Conservation (phyloP, 2,797 vertebrate species). For the Falco berigora region DNA sequence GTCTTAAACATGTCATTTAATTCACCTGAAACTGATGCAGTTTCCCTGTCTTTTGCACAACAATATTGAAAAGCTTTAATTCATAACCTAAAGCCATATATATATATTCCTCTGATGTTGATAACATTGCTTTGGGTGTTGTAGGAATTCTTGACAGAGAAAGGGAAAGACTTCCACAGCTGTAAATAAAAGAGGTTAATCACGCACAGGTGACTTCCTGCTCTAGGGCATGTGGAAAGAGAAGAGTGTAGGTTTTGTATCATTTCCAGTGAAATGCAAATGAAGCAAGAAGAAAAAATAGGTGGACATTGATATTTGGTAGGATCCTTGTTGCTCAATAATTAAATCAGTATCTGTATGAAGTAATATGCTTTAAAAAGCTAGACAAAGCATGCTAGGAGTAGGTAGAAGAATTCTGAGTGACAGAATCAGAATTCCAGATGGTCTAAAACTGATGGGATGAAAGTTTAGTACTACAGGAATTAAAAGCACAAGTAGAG, state of each 20-base stretch:
- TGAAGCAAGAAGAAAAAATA: background rate
- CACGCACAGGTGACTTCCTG: background rate
- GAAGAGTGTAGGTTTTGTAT: background rate
- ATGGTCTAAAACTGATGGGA: background rate
- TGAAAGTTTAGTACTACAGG: background rate
- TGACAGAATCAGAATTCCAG: background rate
- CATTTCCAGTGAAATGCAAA: background rate
- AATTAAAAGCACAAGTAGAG: background rate
- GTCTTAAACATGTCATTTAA: background rate
- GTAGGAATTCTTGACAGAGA: background rate
- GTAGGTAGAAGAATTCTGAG: background rate
- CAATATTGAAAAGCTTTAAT: background rate
- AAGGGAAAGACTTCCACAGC: background rate
- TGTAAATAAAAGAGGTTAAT: background rate
- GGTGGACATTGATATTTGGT: background rate
- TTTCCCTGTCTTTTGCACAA: background rate
- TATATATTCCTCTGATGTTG: background rate
- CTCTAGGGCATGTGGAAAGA: background rate
- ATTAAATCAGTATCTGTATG: background rate
- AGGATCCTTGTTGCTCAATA: background rate
- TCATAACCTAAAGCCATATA: background rate
- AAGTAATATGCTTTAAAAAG: background rate
- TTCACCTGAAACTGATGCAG: background rate
- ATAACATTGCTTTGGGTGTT: background rate
- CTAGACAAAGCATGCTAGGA: background rate